Percentiles rank a stretch among this genome's conserved stretches.
Evolutionary conservation across 2,797 vertebrate species (phyloP).

Genomic region (Anguilla anguilla): DNA sequence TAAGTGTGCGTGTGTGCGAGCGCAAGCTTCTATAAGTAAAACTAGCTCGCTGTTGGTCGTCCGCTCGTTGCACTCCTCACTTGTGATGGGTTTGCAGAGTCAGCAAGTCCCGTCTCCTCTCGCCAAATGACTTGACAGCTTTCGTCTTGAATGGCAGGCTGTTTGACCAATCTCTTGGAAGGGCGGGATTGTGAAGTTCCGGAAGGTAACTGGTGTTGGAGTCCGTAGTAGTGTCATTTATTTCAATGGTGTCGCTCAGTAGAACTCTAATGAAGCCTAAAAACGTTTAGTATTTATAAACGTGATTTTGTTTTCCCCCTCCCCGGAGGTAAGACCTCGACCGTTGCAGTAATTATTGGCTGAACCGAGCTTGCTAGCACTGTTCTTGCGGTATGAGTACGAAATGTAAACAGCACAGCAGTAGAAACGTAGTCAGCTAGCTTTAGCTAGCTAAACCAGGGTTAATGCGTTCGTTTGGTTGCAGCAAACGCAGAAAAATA

Average conservation of each 20-base stretch:
- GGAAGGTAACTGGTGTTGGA: not conserved
- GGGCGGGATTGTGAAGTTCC: not conserved
- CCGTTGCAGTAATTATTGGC: not conserved
- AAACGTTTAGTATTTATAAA: not conserved
- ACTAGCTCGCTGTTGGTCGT: too few relatives aligned
- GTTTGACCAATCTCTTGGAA: conserved; percentile 5
- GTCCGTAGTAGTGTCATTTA: not conserved
- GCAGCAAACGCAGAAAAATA: not conserved
- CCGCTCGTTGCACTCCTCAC: too few relatives aligned
- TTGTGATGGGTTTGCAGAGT: too few relatives aligned
- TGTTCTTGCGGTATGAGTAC: not conserved
- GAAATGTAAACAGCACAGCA: not conserved
- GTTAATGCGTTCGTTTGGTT: not conserved
- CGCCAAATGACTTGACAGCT: not conserved
- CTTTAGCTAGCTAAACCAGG: not conserved
- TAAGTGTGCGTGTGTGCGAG: too few relatives aligned
- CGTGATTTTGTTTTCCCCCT: not conserved
- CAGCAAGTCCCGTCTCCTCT: not conserved
- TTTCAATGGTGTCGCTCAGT: not conserved
- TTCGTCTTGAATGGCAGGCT: not conserved
- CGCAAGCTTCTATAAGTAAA: too few relatives aligned
- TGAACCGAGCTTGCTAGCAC: not conserved
- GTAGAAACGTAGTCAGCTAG: not conserved
- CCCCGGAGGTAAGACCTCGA: not conserved
- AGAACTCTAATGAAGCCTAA: not conserved